phyloP scores from a whole-genome alignment of 2,888 invertebrate species.

The Caenorhabditis imperialis region DNA sequence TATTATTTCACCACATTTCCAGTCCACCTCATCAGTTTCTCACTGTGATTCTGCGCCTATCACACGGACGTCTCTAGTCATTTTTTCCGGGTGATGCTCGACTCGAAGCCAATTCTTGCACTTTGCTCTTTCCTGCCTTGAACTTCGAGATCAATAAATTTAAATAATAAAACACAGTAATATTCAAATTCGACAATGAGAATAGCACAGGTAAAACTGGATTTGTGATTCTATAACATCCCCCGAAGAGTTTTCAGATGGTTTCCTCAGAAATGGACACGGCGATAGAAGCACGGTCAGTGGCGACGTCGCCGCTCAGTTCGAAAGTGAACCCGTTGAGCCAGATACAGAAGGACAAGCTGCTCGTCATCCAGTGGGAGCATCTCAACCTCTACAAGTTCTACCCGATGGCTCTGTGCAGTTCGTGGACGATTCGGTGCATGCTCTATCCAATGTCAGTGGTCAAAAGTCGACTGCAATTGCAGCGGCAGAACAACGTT shows the following conservation, averaged over 20 bases:
- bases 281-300: constrained; percentile 42
- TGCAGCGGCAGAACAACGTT: constrained; percentile 75
- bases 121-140: constrained; percentile 38
- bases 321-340: constrained; percentile 25
- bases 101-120: constrained; percentile 26
- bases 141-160: constrained; percentile 13
- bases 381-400: constrained; percentile 75
- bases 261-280: constrained; percentile 50
- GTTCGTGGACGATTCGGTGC: constrained; percentile 70
- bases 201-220: not conserved
- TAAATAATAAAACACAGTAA: not conserved
- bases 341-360: constrained; percentile 53
- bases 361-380: constrained; percentile 76
- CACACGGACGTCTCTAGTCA: too few relatives aligned
- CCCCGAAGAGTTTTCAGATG: constrained; percentile 39
- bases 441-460: constrained; percentile 75
- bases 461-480: constrained; percentile 69
- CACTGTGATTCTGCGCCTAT: too few relatives aligned
- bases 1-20: too few relatives aligned
- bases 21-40: too few relatives aligned
- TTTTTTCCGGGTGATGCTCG: constrained; percentile 25
- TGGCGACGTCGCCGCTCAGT: constrained; percentile 37
- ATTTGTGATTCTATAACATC: not conserved
- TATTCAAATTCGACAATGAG: not conserved
- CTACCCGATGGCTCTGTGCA: constrained; percentile 68